phyloP scores from a whole-genome alignment of 2,888 invertebrate genomes.

The Tetropium fuscum region DNA sequence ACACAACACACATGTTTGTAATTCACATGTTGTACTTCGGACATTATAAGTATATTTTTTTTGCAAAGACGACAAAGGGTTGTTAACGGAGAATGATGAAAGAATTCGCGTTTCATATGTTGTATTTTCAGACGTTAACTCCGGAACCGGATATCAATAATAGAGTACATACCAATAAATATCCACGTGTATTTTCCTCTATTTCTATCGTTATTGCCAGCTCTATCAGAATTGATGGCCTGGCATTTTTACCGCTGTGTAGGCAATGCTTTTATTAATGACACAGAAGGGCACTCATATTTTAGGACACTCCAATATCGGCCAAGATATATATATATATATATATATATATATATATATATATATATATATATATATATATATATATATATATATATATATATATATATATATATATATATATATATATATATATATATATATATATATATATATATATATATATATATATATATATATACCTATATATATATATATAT shows the following conservation, averaged over 20 bases:
- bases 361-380: no score
- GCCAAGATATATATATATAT: no score
- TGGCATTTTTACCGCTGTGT: conserved; percentile 4
- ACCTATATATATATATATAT: no score
- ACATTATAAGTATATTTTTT: background rate
- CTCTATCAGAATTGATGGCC: conserved; percentile 15
- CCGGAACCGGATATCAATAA: background rate
- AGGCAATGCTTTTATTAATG: conserved; percentile 15
- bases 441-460: no score
- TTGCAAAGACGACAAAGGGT: background rate
- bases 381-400: no score
- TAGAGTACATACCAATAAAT: conserved; percentile 16
- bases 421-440: no score
- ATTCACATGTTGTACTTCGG: no score
- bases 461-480: no score
- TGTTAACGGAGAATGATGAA: background rate
- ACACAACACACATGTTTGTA: no score
- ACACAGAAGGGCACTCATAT: background rate
- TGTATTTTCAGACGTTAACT: background rate
- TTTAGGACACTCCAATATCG: conserved; percentile 1
- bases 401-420: no score
- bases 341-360: no score
- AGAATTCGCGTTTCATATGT: background rate
- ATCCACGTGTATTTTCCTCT: conserved; percentile 13
- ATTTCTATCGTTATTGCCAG: conserved; percentile 5